Percentiles rank a stretch among this genome's conserved stretches.
These are phyloP conservation scores for Melanostoma scalare DNA, from an alignment of 2,888 invertebrate genomes.

Conservation along the genomic window DNA sequence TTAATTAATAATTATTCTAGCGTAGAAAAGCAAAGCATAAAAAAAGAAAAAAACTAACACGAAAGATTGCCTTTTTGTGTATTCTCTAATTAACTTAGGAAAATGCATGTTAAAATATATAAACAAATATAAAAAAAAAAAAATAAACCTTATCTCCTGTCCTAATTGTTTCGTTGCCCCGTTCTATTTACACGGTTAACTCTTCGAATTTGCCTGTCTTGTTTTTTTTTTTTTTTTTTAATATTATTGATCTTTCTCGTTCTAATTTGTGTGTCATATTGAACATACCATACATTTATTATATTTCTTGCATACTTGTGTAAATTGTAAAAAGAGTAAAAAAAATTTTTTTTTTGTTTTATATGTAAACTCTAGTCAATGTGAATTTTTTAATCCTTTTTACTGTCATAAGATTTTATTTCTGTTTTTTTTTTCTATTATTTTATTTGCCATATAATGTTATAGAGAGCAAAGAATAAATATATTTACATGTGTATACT, in stretches of 20 bases:
- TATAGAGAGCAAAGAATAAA: constrained; percentile 64
- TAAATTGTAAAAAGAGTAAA: constrained; percentile 56
- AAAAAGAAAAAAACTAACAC: constrained; percentile 42
- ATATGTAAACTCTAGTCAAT: constrained; percentile 72
- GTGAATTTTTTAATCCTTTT: constrained; percentile 70
- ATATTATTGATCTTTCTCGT: not conserved
- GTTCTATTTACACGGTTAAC: not conserved
- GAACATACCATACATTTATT: constrained; percentile 42
- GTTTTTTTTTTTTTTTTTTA: constrained; percentile 13
- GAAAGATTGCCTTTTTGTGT: constrained; percentile 66
- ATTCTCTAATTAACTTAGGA: constrained; percentile 54
- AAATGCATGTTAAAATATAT: constrained; percentile 33
- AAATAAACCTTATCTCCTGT: constrained; percentile 26
- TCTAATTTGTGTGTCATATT: constrained; percentile 36
- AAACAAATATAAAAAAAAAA: constrained; percentile 45
- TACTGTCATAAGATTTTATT: constrained; percentile 69
- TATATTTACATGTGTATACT: constrained; percentile 66
- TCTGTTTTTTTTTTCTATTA: constrained; percentile 39
- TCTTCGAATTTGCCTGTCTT: constrained; percentile 28
- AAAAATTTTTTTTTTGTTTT: constrained; percentile 51
- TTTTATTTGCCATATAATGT: constrained; percentile 70
- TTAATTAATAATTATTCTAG: constrained; percentile 68
- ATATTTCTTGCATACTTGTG: constrained; percentile 68
- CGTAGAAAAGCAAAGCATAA: constrained; percentile 20
- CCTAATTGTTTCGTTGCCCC: constrained; percentile 1